A percentile compares a stretch with the other conserved stretches of the same genome.
Evolutionary conservation across 1,140 invertebrate genomes (phyloP).

Genomic region (Drosophila pruinosa): DNA sequence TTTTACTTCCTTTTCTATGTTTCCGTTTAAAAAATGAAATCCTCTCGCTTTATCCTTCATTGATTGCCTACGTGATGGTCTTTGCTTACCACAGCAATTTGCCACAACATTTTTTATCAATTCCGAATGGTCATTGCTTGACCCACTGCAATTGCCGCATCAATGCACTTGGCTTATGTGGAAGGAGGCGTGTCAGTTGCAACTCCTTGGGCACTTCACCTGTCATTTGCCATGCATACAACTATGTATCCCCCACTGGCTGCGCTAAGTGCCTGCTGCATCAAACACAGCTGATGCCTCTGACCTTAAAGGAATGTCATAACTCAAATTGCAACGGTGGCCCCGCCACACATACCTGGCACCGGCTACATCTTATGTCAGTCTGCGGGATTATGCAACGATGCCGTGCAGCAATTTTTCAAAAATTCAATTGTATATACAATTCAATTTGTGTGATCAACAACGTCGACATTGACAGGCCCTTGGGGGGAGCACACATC

Average conservation of each 20-base stretch:
- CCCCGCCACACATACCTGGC: background rate
- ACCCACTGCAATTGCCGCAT: slow-evolving; percentile 58
- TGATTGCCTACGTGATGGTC: background rate
- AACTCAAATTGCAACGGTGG: slow-evolving; percentile 53
- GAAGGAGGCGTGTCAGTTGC: slow-evolving; percentile 1
- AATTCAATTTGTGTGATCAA: slow-evolving; percentile 78
- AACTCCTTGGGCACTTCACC: slow-evolving; percentile 55
- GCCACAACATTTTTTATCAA: background rate
- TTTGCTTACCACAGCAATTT: background rate
- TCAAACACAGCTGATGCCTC: slow-evolving; percentile 55
- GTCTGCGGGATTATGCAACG: slow-evolving; percentile 53
- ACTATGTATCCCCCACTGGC: slow-evolving; percentile 30
- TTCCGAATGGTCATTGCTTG: slow-evolving; percentile 32
- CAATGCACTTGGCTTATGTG: slow-evolving; percentile 43
- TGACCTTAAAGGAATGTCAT: slow-evolving; percentile 69
- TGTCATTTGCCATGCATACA: slow-evolving; percentile 64
- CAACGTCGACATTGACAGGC: slow-evolving; percentile 61
- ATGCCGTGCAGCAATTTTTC: slow-evolving; percentile 40
- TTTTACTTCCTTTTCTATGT: background rate
- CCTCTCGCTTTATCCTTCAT: background rate
- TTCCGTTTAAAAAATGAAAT: background rate
- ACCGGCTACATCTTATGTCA: background rate
- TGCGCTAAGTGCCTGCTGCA: slow-evolving; percentile 20
- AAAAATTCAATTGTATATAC: slow-evolving; percentile 75
- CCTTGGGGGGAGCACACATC: slow-evolving; percentile 18